Base-by-base conservation (phyloP, 2,888 invertebrate genomes). In the Acanthopleura granulata region DNA sequence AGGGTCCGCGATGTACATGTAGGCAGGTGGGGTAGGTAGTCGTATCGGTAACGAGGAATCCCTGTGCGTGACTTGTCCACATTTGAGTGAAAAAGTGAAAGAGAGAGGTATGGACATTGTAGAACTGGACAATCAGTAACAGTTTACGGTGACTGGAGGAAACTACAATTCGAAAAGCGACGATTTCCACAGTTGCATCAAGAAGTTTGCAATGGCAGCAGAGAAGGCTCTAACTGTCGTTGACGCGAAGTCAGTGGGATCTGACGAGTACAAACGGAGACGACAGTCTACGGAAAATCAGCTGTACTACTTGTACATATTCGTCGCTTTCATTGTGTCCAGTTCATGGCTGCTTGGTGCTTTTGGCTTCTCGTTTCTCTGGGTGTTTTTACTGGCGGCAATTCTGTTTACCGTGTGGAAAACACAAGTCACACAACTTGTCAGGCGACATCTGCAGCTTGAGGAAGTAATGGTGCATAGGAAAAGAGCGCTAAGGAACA, bases 401-500 rank as follows among this genome's bases (percentile, higher is more conserved):
- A 76, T 84, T 66, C 78, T 89, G 27, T 89, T 89, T 77, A 72
- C 85, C 0, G 79, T 90, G 18, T 90, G 90, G 90, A 85, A 82
- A 77, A 82, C 86, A 25, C 85, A 87, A 76, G 83, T 89, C 49
- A 77, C 83, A 30, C 79, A 80, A 49, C 82, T 89, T 72, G 84
- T 88, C 27, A 85, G 86, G 40, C 82, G 83, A 72, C 85, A 86
- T 69, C 74, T 89, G 49, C 81, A 83, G 66, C 79, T 85, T 74
- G 85, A 88, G 62, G 88, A 87, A 72, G 77, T 90, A 0, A 86
- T 90, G 71, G 84, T 92, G 50, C 91, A 91, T 75, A 87, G 92
- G 61, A 89, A 91, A 77, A 86, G 91, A 40, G 92, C 92, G 0
- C 85, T 92, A 30, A 87, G 91, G n/a, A 91, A 91, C 77, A 91